Evolutionary conservation across 2,113 vertebrate species (phyloP).

Genomic region (Herpetotheres cachinnans): DNA sequence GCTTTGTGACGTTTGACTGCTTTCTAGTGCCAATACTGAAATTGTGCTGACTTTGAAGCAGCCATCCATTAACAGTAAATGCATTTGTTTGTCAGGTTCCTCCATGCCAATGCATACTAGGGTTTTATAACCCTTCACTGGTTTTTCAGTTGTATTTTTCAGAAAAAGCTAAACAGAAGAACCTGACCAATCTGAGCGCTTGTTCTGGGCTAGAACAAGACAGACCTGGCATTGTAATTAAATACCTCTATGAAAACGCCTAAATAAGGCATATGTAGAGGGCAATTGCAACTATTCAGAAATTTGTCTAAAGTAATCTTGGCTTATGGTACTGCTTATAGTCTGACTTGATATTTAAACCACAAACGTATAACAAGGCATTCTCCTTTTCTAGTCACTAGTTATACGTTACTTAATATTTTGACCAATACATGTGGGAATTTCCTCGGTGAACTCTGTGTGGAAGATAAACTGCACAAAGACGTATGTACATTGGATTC

Average conservation of each 20-base stretch:
- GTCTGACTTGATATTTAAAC: not conserved
- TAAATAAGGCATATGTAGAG: not conserved
- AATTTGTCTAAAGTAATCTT: not conserved
- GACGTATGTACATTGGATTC: not conserved
- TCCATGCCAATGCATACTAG: not conserved
- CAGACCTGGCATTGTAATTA: not conserved
- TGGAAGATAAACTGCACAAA: not conserved
- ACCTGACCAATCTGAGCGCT: not conserved
- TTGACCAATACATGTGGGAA: not conserved
- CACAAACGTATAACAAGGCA: not conserved
- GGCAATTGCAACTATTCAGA: not conserved
- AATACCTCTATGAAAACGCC: not conserved
- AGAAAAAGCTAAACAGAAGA: not conserved
- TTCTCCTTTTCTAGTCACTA: not conserved
- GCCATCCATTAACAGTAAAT: not conserved
- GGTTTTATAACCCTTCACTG: not conserved
- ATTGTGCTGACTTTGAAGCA: not conserved
- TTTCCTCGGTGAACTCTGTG: not conserved
- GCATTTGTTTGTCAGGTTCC: not conserved
- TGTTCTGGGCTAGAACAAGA: not conserved
- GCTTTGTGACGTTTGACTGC: not conserved
- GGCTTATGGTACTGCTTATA: not conserved
- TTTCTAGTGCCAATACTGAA: not conserved
- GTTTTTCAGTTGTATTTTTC: not conserved
- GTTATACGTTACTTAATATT: not conserved